These are phyloP conservation scores for Ibidorhyncha struthersii DNA, from an alignment of 2,113 vertebrate genomes.

Conservation along the genomic window DNA sequence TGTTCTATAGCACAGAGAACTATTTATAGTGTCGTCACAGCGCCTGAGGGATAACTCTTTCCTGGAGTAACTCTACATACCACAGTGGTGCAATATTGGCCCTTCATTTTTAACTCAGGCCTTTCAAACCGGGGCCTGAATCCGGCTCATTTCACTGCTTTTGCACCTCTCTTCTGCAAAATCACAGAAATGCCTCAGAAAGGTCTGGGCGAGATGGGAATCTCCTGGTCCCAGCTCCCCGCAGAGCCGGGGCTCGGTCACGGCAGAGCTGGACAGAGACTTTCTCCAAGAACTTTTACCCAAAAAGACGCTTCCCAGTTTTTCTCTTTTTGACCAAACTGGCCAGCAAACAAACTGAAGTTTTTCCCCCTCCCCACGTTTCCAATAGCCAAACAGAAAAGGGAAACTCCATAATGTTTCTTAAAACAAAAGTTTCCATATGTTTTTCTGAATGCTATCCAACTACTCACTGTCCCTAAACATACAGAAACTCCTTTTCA, in stretches of 20 bases:
- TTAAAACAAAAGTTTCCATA: not conserved
- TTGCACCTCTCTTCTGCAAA: not conserved
- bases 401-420: fast-evolving
- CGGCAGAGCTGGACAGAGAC: not conserved
- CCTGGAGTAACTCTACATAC: not conserved
- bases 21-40: not conserved
- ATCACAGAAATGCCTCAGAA: not conserved
- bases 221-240: not conserved
- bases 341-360: not conserved
- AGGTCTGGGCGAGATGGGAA: fast-evolving
- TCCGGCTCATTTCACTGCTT: not conserved
- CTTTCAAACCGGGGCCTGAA: fast-evolving
- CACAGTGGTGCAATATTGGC: not conserved
- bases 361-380: not conserved
- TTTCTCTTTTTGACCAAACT: not conserved
- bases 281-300: not conserved
- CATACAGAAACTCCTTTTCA: not conserved
- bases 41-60: not conserved
- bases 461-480: not conserved
- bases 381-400: not conserved
- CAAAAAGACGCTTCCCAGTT: not conserved
- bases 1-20: not conserved
- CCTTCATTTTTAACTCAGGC: not conserved
- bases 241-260: fast-evolving
- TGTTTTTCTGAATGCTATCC: not conserved